These are phyloP conservation scores for Ectemnius continuus DNA, from an alignment of 2,888 invertebrate species.

Conservation along the genomic window DNA sequence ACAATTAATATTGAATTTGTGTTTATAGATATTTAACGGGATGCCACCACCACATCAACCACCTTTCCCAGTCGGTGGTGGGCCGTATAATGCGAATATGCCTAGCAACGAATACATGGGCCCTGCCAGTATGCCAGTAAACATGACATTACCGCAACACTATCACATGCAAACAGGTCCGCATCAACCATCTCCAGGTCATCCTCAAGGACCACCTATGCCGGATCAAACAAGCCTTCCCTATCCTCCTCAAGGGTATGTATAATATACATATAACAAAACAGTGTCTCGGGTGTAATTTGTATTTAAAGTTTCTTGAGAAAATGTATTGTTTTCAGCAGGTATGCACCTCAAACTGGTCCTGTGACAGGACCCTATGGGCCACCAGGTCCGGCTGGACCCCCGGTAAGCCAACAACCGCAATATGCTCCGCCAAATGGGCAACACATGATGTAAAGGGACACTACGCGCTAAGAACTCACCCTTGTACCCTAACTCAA, in stretches of 20 bases:
- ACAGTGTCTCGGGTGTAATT: no score
- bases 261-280: slow-evolving; percentile 3
- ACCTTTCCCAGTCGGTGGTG: slow-evolving; percentile 61
- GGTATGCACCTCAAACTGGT: slow-evolving; percentile 69
- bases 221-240: slow-evolving; percentile 67
- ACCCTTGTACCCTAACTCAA: slow-evolving; percentile 64
- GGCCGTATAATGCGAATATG: slow-evolving; percentile 66
- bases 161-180: slow-evolving; percentile 70
- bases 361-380: slow-evolving; percentile 66
- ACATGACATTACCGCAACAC: slow-evolving; percentile 70
- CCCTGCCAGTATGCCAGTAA: slow-evolving; percentile 61
- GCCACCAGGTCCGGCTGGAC: slow-evolving; percentile 64
- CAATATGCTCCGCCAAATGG: slow-evolving; percentile 73
- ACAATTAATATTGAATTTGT: slow-evolving; percentile 10
- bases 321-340: slow-evolving; percentile 40
- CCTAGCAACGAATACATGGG: slow-evolving; percentile 69
- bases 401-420: slow-evolving; percentile 66
- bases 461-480: slow-evolving; percentile 46
- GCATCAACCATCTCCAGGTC: slow-evolving; percentile 66
- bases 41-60: slow-evolving; percentile 68
- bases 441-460: slow-evolving; percentile 74
- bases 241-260: slow-evolving; percentile 69
- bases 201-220: slow-evolving; percentile 57
- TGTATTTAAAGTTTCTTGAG: no score
- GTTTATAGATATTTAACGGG: slow-evolving; percentile 70